Conservation (phyloP, 2,113 vertebrate genomes). For the Choloepus hoffmanni region DNA sequence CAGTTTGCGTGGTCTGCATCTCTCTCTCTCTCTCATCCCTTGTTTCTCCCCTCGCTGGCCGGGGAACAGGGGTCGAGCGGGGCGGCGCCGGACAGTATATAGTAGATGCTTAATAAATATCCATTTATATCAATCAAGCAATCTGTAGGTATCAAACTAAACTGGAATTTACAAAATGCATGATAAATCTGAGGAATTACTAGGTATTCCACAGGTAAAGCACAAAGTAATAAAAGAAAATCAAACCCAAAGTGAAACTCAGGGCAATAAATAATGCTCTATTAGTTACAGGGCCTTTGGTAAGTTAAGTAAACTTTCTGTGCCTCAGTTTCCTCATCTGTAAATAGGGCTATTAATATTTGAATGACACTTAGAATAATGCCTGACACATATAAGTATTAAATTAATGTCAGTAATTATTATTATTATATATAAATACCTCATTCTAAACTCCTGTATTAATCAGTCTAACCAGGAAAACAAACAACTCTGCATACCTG, state of each 20-base stretch:
- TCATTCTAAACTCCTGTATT: slow-evolving; percentile 34
- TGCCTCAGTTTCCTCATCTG: not conserved
- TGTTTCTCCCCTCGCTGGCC: too few species aligned
- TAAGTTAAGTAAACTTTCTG: not conserved
- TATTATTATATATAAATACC: not conserved
- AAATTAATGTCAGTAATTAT: not conserved
- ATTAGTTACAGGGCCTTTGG: not conserved
- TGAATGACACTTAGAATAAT: slow-evolving; percentile 4
- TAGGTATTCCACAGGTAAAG: not conserved
- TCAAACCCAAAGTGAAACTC: not conserved
- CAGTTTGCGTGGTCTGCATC: too few species aligned
- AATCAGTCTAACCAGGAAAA: not conserved
- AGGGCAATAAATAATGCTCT: not conserved
- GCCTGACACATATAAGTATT: not conserved
- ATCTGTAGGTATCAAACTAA: not conserved
- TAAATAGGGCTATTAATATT: not conserved
- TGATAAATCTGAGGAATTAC: not conserved
- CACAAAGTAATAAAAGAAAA: not conserved
- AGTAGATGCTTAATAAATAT: not conserved
- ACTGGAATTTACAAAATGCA: not conserved
- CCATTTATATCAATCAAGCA: not conserved
- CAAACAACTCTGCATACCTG: not conserved
- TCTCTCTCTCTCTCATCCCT: too few species aligned
- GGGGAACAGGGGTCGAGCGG: too few species aligned
- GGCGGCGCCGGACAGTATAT: too few species aligned